These are phyloP conservation scores for Scopus umbretta DNA, from an alignment of 2,113 vertebrate genomes.

Conservation along the genomic window DNA sequence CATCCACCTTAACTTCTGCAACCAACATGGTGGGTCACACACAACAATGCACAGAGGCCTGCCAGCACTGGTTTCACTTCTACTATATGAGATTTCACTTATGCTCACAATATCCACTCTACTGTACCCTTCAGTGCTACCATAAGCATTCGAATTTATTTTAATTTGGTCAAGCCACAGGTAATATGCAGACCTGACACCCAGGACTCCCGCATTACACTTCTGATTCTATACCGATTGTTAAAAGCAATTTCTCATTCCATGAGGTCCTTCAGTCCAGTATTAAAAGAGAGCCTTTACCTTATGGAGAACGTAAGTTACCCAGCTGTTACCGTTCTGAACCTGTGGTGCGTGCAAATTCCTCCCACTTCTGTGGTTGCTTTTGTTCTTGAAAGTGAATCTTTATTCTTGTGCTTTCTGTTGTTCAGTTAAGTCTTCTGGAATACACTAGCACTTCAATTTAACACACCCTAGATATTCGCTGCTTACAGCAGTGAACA, in stretches of 20 bases:
- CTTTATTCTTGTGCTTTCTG: background rate
- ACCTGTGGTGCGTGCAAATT: background rate
- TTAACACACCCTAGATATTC: no score
- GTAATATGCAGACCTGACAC: background rate
- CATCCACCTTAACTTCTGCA: accelerated
- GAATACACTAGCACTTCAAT: background rate
- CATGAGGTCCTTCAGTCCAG: background rate
- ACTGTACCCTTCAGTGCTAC: background rate
- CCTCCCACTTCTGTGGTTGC: background rate
- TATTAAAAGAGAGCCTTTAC: background rate
- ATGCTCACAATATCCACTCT: background rate
- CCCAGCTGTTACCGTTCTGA: background rate
- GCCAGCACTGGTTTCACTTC: background rate
- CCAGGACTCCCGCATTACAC: background rate
- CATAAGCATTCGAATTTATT: background rate
- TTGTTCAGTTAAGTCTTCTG: background rate
- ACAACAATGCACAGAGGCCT: background rate
- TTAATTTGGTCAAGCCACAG: background rate
- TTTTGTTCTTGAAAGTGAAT: background rate
- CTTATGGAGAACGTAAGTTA: background rate
- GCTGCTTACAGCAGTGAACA: background rate
- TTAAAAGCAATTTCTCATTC: background rate
- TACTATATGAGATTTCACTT: accelerated
- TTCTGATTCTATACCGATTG: background rate
- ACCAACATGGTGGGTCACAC: accelerated